A percentile compares a stretch with the other conserved stretches of the same genome.
These are phyloP conservation scores for Lamellibrachia satsuma DNA, from an alignment of 2,888 invertebrate species.

Conservation along the genomic window DNA sequence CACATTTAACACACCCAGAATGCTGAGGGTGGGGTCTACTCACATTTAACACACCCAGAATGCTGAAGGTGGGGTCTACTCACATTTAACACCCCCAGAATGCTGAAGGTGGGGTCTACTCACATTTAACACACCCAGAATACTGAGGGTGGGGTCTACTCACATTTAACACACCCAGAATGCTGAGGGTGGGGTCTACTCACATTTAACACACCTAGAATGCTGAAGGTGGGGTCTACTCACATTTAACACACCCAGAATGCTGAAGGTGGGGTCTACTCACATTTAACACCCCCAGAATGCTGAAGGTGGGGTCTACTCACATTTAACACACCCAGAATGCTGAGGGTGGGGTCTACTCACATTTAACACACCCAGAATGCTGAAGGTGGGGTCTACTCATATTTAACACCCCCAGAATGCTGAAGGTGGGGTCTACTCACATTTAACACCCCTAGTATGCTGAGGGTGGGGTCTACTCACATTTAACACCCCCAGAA, in stretches of 20 bases:
- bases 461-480: conserved; percentile 47
- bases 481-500: conserved; percentile 87
- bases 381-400: conserved; percentile 77
- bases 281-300: not conserved
- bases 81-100: not conserved
- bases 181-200: not conserved
- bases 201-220: not conserved
- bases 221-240: not conserved
- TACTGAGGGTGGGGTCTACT: not conserved
- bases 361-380: conserved; percentile 87
- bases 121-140: not conserved
- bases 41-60: not conserved
- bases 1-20: not conserved
- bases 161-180: not conserved
- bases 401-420: not conserved
- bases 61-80: not conserved
- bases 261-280: not conserved
- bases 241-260: not conserved
- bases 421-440: not conserved
- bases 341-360: conserved; percentile 47
- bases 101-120: not conserved
- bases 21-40: not conserved
- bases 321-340: not conserved
- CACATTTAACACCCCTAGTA: not conserved
- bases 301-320: not conserved